Percentiles rank a stretch among this genome's conserved stretches.
These are phyloP conservation scores for Stenotaenia linearis DNA, from an alignment of 2,888 invertebrate species.

Conservation along the genomic window DNA sequence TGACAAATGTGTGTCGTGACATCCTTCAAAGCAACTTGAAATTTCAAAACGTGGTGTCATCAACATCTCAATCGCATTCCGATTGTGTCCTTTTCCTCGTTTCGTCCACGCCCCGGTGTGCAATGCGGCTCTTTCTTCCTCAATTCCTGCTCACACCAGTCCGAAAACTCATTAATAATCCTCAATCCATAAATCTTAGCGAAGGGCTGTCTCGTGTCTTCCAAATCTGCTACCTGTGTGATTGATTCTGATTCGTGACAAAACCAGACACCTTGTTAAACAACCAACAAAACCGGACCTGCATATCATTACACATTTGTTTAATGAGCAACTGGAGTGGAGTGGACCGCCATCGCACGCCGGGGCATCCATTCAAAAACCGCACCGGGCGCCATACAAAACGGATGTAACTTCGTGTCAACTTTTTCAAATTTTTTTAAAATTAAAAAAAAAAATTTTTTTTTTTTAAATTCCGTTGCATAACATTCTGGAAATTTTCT, in stretches of 20 bases:
- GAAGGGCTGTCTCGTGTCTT: neutral
- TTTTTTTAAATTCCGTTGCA: neutral
- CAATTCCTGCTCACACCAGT: conserved; percentile 17
- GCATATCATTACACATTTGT: conserved; percentile 17
- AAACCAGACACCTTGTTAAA: conserved; percentile 26
- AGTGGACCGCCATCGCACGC: conserved; percentile 19
- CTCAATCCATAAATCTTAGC: conserved; percentile 13
- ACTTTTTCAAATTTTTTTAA: neutral
- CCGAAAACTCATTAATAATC: conserved; percentile 2
- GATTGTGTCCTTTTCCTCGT: neutral
- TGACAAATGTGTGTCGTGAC: neutral
- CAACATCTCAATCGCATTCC: conserved; percentile 6
- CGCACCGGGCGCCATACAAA: neutral
- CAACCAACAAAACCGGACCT: conserved; percentile 26
- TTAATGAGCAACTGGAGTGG: conserved; percentile 24
- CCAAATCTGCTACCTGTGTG: conserved; percentile 20
- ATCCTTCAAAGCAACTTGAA: neutral
- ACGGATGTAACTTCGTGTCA: neutral
- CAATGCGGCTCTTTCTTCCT: conserved; percentile 11
- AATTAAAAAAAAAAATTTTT: neutral
- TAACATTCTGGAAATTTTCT: neutral
- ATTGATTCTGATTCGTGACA: conserved; percentile 17
- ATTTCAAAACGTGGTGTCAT: neutral
- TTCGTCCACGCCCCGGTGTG: neutral
- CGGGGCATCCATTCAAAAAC: conserved; percentile 2